A percentile compares a stretch with the other conserved stretches of the same genome.
phyloP scores from a whole-genome alignment of 2,797 vertebrate species.

The Eptatretus atami region DNA sequence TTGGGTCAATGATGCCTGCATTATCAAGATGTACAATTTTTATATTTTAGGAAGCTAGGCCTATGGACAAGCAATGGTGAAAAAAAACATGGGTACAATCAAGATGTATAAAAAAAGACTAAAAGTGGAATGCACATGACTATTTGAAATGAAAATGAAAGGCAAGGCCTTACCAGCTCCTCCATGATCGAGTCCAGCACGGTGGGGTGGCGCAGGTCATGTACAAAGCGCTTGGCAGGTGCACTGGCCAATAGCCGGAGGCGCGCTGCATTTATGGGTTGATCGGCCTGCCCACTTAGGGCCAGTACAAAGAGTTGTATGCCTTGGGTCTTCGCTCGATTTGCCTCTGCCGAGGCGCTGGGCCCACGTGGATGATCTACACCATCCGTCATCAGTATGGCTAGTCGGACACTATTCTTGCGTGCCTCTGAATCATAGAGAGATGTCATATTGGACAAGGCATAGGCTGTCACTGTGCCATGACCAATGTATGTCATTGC shows the following conservation, averaged over 20 bases:
- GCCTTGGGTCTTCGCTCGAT: constrained; percentile 24
- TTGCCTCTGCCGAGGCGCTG: constrained; percentile 18
- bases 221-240: constrained; percentile 19
- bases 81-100: too few relatives aligned
- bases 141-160: constrained; percentile 2
- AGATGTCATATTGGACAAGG: constrained; percentile 32
- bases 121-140: not conserved
- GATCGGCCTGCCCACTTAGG: constrained; percentile 18
- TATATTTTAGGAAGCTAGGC: too few relatives aligned
- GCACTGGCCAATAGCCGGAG: constrained; percentile 28
- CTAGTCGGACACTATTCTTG: constrained; percentile 20
- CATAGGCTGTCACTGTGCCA: constrained; percentile 45
- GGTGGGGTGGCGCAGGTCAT: constrained; percentile 24
- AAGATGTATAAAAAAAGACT: not conserved
- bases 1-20: too few relatives aligned
- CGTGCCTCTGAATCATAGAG: constrained; percentile 27
- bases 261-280: constrained; percentile 22
- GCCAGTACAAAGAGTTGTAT: constrained; percentile 35
- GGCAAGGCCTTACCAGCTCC: constrained; percentile 24
- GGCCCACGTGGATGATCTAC: constrained; percentile 43
- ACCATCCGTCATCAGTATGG: constrained; percentile 43
- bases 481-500: constrained; percentile 37
- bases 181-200: constrained; percentile 21
- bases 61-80: too few relatives aligned
- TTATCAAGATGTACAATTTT: too few relatives aligned